Evolutionary conservation across 2,797 vertebrate species (phyloP).

Genomic region (Myotis vivesi): DNA sequence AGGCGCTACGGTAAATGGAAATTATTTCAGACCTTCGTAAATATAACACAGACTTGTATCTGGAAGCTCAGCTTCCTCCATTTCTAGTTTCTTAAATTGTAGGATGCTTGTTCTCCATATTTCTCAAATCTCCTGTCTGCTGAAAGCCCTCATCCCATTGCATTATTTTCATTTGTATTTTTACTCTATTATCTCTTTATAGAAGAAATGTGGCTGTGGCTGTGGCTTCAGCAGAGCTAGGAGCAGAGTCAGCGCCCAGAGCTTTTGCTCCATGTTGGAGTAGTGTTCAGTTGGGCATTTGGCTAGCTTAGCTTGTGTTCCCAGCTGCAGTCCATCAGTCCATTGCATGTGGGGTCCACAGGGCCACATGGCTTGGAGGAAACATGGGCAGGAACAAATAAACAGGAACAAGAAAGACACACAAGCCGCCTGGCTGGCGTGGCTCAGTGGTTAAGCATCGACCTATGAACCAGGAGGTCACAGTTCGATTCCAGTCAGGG

Average conservation of each 20-base stretch:
- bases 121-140: background rate
- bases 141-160: background rate
- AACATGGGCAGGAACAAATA: background rate
- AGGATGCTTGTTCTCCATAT: background rate
- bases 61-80: background rate
- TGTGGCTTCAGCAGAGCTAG: background rate
- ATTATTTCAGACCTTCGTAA: background rate
- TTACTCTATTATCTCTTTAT: background rate
- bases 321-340: background rate
- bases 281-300: background rate
- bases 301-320: background rate
- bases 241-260: background rate
- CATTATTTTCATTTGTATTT: background rate
- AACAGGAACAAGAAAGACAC: background rate
- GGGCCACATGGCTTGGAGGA: background rate
- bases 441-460: too few species aligned
- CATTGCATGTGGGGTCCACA: background rate
- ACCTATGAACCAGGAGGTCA: too few species aligned
- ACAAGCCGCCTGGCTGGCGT: too few species aligned
- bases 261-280: background rate
- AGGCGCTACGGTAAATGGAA: fast-evolving
- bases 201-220: background rate
- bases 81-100: background rate
- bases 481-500: too few species aligned
- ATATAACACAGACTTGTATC: background rate